Evolutionary conservation across 2,888 invertebrate genomes (phyloP).

Genomic region (Leucozona laternaria): DNA sequence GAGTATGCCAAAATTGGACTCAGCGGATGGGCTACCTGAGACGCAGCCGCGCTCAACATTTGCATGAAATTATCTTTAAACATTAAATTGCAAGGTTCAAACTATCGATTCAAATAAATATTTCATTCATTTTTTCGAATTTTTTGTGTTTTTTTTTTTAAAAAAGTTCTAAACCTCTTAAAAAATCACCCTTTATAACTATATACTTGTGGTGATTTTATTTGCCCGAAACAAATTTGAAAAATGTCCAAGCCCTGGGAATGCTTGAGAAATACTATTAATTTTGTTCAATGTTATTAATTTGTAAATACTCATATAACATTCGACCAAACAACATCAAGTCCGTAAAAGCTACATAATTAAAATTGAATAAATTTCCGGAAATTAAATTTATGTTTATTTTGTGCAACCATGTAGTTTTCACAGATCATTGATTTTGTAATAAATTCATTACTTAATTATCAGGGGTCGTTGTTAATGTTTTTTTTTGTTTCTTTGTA

Average conservation of each 20-base stretch:
- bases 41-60: too few relatives aligned
- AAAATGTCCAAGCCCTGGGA: not conserved
- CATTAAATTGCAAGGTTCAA: too few relatives aligned
- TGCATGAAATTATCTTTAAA: too few relatives aligned
- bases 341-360: slow-evolving; percentile 5
- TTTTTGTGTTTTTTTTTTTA: too few relatives aligned
- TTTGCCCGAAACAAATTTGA: not conserved
- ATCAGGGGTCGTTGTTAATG: slow-evolving; percentile 9
- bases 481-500: not conserved
- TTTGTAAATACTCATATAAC: not conserved
- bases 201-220: not conserved
- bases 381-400: slow-evolving; percentile 43
- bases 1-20: too few relatives aligned
- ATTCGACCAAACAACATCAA: slow-evolving; percentile 7
- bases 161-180: too few relatives aligned
- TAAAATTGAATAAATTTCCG: slow-evolving; percentile 30
- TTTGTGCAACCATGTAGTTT: slow-evolving; percentile 56
- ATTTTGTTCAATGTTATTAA: not conserved
- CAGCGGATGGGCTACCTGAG: too few relatives aligned
- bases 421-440: slow-evolving; percentile 56
- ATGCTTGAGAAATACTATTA: not conserved
- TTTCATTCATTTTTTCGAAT: too few relatives aligned
- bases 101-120: too few relatives aligned
- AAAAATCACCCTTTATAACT: too few relatives aligned
- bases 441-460: slow-evolving; percentile 28